phyloP scores from a whole-genome alignment of 2,113 vertebrate genomes.

The Petromus typicus region DNA sequence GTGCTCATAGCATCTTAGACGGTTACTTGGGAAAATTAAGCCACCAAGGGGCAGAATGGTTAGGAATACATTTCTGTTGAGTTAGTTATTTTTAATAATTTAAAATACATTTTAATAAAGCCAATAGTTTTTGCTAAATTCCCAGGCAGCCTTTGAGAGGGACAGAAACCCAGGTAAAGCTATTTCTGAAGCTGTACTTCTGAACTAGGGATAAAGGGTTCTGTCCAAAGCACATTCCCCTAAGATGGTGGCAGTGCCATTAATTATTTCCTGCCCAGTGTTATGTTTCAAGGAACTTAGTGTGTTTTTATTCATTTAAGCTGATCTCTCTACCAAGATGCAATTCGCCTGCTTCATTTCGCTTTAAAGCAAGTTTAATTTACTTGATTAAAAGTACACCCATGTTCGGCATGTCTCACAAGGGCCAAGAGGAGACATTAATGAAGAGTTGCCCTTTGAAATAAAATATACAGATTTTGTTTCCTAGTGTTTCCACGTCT shows the following conservation, averaged over 20 bases:
- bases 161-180: background rate
- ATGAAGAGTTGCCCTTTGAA: conserved; percentile 87
- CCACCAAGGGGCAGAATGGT: background rate
- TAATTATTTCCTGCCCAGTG: conserved; percentile 11
- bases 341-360: background rate
- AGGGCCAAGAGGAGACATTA: conserved; percentile 84
- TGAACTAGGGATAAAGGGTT: background rate
- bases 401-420: background rate
- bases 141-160: background rate
- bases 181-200: background rate
- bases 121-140: background rate
- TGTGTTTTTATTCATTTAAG: background rate
- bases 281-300: conserved; percentile 19
- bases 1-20: background rate
- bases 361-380: conserved; percentile 61
- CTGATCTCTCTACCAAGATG: background rate
- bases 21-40: background rate
- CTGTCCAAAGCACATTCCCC: background rate
- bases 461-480: conserved; percentile 87
- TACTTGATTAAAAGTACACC: conserved; percentile 65
- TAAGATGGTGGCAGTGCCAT: background rate
- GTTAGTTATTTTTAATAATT: background rate
- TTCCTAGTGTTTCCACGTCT: conserved; percentile 84
- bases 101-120: background rate
- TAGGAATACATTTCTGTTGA: background rate